Conservation (phyloP, 2,797 vertebrate genomes). For the Alauda arvensis region DNA sequence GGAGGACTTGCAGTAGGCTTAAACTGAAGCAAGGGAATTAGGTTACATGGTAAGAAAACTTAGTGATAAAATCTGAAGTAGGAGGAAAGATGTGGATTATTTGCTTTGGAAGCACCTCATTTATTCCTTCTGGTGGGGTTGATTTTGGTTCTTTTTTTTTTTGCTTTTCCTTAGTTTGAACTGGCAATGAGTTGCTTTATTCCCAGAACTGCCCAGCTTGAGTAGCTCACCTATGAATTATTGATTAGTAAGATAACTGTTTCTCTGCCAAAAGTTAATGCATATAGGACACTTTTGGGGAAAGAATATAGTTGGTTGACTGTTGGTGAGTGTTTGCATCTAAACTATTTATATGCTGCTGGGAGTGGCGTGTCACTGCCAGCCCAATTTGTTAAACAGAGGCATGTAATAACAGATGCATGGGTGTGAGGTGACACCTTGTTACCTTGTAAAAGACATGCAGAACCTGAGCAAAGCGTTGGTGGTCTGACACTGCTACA, state of each 20-base stretch:
- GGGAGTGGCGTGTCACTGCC: neutral
- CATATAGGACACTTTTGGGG: constrained; percentile 18
- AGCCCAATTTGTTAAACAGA: constrained; percentile 6
- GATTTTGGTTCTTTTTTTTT: neutral
- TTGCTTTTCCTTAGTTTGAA: neutral
- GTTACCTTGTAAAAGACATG: neutral
- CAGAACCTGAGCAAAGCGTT: neutral
- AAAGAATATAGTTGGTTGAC: neutral
- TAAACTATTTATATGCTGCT: constrained; percentile 32
- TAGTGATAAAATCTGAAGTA: neutral
- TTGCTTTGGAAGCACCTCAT: neutral
- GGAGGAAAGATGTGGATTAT: neutral
- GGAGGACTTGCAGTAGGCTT: neutral
- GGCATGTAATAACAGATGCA: neutral
- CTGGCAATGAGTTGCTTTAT: constrained; percentile 1
- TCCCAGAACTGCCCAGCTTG: constrained; percentile 38
- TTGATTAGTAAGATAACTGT: constrained; percentile 40
- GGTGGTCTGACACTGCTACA: neutral
- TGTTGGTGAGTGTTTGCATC: constrained; percentile 14
- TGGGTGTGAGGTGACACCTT: neutral
- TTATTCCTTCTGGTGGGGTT: neutral
- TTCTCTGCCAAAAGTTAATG: constrained; percentile 49
- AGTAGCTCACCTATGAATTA: constrained; percentile 45
- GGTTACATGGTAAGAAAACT: neutral
- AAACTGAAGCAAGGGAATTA: neutral